A percentile compares a stretch with the other conserved stretches of the same genome.
Evolutionary conservation across 2,797 vertebrate genomes (phyloP).

Genomic region (Echeneis naucrates): DNA sequence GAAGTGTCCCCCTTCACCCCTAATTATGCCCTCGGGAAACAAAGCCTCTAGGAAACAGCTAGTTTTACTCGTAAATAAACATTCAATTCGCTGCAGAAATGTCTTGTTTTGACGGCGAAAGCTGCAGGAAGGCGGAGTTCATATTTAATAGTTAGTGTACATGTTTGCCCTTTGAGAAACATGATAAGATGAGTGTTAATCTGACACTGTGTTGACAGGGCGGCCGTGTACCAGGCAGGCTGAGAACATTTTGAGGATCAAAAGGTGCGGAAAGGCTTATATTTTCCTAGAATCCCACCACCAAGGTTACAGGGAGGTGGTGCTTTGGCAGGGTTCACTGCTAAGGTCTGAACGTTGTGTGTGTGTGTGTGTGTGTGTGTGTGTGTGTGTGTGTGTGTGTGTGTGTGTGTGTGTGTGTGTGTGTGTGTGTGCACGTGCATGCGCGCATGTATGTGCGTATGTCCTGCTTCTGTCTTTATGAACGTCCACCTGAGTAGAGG

Average conservation of each 20-base stretch:
- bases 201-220: slow-evolving; percentile 66
- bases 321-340: slow-evolving; percentile 74
- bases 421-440: slow-evolving; percentile 29
- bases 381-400: slow-evolving; percentile 33
- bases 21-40: slow-evolving; percentile 66
- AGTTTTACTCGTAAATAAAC: slow-evolving; percentile 61
- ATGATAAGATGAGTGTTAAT: slow-evolving; percentile 63
- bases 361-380: slow-evolving; percentile 27
- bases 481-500: slow-evolving; percentile 77
- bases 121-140: slow-evolving; percentile 17
- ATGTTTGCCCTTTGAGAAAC: slow-evolving; percentile 42
- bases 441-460: slow-evolving; percentile 27
- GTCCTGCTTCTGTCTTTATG: slow-evolving; percentile 58
- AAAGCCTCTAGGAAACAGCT: slow-evolving; percentile 57
- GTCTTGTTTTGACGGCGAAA: slow-evolving; percentile 33
- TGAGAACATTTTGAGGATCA: slow-evolving; percentile 71
- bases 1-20: slow-evolving; percentile 54
- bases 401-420: slow-evolving; percentile 32
- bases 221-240: slow-evolving; percentile 23
- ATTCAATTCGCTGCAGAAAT: slow-evolving; percentile 38
- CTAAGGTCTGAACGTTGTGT: slow-evolving; percentile 56
- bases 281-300: slow-evolving; percentile 67
- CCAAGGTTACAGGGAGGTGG: slow-evolving; percentile 72
- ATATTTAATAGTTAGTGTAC: slow-evolving; percentile 25
- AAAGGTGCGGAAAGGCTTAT: slow-evolving; percentile 71